Conservation (phyloP, 2,797 vertebrate species). For the Megalops cyprinoides region DNA sequence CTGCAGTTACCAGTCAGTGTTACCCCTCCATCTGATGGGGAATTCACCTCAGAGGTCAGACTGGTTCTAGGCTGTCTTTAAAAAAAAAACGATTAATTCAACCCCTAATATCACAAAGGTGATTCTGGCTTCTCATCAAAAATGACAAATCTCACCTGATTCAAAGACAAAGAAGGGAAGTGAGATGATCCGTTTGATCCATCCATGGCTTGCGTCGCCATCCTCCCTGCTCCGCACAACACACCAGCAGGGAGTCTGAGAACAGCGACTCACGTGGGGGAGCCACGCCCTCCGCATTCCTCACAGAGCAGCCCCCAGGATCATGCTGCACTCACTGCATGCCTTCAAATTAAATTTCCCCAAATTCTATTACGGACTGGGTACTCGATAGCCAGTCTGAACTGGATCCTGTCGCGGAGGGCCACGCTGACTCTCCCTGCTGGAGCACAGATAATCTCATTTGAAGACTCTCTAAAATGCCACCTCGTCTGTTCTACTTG, state of each 20-base stretch:
- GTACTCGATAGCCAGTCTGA: no score
- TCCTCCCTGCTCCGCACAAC: not conserved
- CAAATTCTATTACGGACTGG: conserved; percentile 72
- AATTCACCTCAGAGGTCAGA: not conserved
- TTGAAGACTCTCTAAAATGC: conserved; percentile 42
- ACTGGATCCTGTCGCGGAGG: no score
- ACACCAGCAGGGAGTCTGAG: not conserved
- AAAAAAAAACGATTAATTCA: no score
- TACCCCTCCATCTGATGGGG: not conserved
- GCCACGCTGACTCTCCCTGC: conserved; percentile 40
- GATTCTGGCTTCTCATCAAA: not conserved
- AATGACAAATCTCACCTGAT: not conserved
- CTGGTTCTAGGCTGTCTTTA: not conserved
- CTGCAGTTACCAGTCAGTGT: not conserved
- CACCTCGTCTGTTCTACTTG: conserved; percentile 15
- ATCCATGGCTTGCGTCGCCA: not conserved
- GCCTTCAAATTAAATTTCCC: conserved; percentile 67
- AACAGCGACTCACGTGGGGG: conserved; percentile 6
- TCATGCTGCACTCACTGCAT: conserved; percentile 58
- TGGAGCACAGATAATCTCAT: conserved; percentile 50
- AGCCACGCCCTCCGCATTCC: conserved; percentile 64
- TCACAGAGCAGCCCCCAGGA: conserved; percentile 39
- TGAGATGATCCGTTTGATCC: not conserved
- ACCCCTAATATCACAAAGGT: not conserved
- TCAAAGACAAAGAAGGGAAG: no score